Evolutionary conservation across 2,888 invertebrate species (phyloP), one percentile per base, ranked within the genome.

Genomic region (Masnerella sp.): DNA sequence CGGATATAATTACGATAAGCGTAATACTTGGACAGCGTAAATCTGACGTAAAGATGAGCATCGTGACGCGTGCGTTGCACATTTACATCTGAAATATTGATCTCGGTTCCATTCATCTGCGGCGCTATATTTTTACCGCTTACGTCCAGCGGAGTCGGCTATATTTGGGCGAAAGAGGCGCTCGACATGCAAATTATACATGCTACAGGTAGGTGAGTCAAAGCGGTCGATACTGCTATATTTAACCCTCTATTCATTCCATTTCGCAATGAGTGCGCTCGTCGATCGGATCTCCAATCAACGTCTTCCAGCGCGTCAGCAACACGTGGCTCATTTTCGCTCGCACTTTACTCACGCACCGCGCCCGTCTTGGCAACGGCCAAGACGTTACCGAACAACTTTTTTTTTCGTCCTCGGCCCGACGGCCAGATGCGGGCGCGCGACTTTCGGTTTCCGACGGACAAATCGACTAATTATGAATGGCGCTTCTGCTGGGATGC

Each of bases 191-290:
- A 80, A 78, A 80, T 80, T 75, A 73, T 78, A 79, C 78, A 79
- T 79, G 78, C 81, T 77, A 82, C 81, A 81, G 81, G 81, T 81
- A 82, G 80, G 79, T 67, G 79, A 77, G 76, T 61, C 74, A 42
- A 64, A 65, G 30, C 77, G 81, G 74, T 81, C 81, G 80, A 81
- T 81, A 79, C 38, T 71, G 78, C 79, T 80, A 81, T 80, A 80
- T 80, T 81, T 80, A 80, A 79, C 74, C 71, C 51, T 45, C 74
- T 77, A 77, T 78, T 77, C 78, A 81, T 79, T 81, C 59, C 77
- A 75, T 77, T 78, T 75, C 67, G 69, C 74, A 72, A 62, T 52
- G 51, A 77, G 69, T 42, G 45, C n/a, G n/a, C n/a, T n/a, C n/a
- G n/a, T n/a, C n/a, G n/a, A n/a, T n/a, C n/a, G n/a, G n/a, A n/a